Percentiles rank a stretch among this genome's conserved stretches.
Conservation (phyloP, 2,113 vertebrate species). For the Cichladusa arquata region DNA sequence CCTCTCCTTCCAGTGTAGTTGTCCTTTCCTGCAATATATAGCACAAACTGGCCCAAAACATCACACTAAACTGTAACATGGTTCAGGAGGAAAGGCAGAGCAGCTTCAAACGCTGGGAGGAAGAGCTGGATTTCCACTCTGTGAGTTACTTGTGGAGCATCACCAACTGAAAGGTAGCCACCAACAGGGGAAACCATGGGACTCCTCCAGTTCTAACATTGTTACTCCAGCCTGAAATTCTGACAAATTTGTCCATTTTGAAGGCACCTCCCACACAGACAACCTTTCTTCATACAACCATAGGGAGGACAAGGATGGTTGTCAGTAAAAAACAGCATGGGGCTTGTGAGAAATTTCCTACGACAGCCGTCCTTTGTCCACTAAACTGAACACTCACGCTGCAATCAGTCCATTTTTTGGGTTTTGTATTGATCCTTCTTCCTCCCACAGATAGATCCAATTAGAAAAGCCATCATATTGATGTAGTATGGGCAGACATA, state of each 20-base stretch:
- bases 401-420: neutral
- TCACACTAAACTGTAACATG: fast-evolving
- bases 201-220: neutral
- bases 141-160: neutral
- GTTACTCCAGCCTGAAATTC: neutral
- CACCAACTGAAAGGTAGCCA: neutral
- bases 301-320: neutral
- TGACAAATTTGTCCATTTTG: neutral
- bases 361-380: neutral
- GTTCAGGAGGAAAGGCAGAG: neutral
- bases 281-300: neutral
- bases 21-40: neutral
- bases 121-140: neutral
- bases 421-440: neutral
- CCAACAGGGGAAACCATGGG: fast-evolving
- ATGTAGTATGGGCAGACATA: neutral
- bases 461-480: slow-evolving; percentile 22
- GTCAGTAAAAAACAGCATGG: neutral
- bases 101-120: neutral
- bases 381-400: neutral
- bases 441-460: neutral
- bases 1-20: neutral
- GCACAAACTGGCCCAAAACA: neutral
- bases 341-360: neutral
- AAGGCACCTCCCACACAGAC: neutral